A percentile compares a stretch with the other conserved stretches of the same genome.
These are phyloP conservation scores for Poecilia velifera DNA, from an alignment of 2,797 vertebrate genomes.

Conservation along the genomic window DNA sequence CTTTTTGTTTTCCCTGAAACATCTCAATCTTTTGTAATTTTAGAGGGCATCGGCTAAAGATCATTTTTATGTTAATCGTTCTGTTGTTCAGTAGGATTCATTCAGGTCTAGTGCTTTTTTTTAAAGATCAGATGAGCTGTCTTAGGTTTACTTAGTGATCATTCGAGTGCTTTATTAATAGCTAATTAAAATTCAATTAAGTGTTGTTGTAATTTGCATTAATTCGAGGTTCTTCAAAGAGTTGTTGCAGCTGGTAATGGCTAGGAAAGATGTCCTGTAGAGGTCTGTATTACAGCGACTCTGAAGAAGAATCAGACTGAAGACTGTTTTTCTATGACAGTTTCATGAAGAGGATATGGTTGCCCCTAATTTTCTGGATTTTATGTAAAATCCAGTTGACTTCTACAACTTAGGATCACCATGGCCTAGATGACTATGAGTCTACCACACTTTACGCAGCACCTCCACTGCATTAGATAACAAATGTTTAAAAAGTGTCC, in stretches of 20 bases:
- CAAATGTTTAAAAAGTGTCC: neutral
- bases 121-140: neutral
- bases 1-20: constrained; percentile 52
- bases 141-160: neutral
- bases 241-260: too few relatives aligned
- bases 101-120: neutral
- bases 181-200: neutral
- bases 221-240: too few relatives aligned
- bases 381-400: neutral
- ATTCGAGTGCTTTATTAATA: neutral
- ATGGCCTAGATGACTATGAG: neutral
- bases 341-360: too few relatives aligned
- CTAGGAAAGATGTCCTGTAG: too few relatives aligned
- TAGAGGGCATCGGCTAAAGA: constrained; percentile 21
- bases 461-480: neutral
- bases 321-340: too few relatives aligned
- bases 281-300: too few relatives aligned
- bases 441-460: neutral
- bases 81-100: neutral
- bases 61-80: constrained; percentile 7
- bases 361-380: too few relatives aligned
- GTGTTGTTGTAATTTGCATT: too few relatives aligned
- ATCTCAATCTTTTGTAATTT: constrained; percentile 38
- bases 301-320: too few relatives aligned
- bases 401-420: neutral